phyloP scores from a whole-genome alignment of 2,797 vertebrate genomes.

The Momotus momota region DNA sequence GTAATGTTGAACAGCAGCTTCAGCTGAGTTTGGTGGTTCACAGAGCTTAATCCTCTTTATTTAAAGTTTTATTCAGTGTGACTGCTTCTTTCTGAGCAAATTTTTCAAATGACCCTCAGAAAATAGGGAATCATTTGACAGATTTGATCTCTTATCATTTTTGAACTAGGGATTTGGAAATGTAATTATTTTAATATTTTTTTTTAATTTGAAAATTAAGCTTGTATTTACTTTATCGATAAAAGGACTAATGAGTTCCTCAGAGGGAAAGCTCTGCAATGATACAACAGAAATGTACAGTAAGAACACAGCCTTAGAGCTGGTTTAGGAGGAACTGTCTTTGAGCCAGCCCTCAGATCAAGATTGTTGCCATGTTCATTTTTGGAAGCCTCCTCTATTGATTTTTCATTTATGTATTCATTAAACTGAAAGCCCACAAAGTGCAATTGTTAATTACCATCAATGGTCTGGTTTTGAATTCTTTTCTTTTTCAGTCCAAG shows the following conservation, averaged over 20 bases:
- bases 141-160: not conserved
- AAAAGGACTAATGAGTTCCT: not conserved
- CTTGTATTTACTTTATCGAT: slow-evolving; percentile 29
- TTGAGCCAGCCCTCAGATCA: slow-evolving; percentile 43
- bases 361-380: slow-evolving; percentile 53
- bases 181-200: not conserved
- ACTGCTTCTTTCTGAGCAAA: not conserved
- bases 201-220: slow-evolving; percentile 35
- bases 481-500: slow-evolving; percentile 10
- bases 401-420: slow-evolving; percentile 66
- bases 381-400: slow-evolving; percentile 65
- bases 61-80: slow-evolving; percentile 32
- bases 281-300: not conserved
- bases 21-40: not conserved
- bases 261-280: not conserved
- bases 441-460: slow-evolving; percentile 66
- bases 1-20: slow-evolving; percentile 42
- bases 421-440: slow-evolving; percentile 66
- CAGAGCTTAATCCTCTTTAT: slow-evolving; percentile 34
- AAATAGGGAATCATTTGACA: not conserved
- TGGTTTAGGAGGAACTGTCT: slow-evolving; percentile 34
- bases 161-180: not conserved
- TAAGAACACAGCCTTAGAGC: not conserved
- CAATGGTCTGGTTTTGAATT: slow-evolving; percentile 46
- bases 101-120: slow-evolving; percentile 17